Conservation (phyloP, 2,888 invertebrate genomes). For the Acanthococcus lagerstroemiae region DNA sequence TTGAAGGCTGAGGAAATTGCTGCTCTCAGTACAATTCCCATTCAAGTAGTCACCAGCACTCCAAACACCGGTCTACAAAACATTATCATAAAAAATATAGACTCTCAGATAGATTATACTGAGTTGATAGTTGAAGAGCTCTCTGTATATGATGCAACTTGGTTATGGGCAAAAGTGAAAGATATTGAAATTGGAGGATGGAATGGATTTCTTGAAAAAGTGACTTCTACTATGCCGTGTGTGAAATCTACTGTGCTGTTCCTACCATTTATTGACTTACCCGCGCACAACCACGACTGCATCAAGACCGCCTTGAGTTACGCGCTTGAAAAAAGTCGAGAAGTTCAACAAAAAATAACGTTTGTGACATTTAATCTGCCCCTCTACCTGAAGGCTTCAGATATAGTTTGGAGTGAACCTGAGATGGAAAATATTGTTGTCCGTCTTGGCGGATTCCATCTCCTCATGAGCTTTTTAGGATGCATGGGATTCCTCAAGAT, state of each 20-base stretch:
- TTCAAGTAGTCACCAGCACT: neutral
- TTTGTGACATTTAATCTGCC: conserved; percentile 25
- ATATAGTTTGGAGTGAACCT: neutral
- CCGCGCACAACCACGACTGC: neutral
- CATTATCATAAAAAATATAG: neutral
- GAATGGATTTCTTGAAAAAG: neutral
- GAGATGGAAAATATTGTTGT: conserved; percentile 31
- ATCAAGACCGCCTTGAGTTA: neutral
- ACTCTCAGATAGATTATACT: neutral
- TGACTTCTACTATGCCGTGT: neutral
- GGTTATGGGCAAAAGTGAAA: neutral
- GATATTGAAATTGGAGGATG: neutral
- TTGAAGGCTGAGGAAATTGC: neutral
- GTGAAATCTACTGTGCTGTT: neutral
- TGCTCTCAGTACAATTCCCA: neutral
- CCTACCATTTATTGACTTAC: neutral
- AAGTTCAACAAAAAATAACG: conserved; percentile 34
- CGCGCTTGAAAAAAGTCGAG: neutral
- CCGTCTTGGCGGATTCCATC: conserved; percentile 39
- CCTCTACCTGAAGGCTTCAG: neutral
- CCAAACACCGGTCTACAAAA: neutral
- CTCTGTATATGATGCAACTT: neutral
- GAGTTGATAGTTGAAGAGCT: neutral
- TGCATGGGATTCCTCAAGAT: conserved; percentile 40
- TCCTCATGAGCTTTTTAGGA: conserved; percentile 41